These are phyloP conservation scores for Alfaro cultratus DNA, from an alignment of 2,797 vertebrate genomes.

Conservation along the genomic window DNA sequence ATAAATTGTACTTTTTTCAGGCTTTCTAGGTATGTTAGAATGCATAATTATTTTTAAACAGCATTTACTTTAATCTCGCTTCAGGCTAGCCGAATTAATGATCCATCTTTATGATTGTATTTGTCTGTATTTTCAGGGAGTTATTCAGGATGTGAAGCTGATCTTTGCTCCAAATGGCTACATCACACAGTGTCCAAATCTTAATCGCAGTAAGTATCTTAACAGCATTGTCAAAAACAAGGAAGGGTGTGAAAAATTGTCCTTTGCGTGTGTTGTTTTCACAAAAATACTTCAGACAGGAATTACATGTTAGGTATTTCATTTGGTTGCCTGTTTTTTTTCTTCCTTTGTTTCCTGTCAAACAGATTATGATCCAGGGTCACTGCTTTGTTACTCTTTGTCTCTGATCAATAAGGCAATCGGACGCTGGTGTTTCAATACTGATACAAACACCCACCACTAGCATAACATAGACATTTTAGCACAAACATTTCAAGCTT, in stretches of 20 bases:
- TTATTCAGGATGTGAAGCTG: slow-evolving; percentile 93
- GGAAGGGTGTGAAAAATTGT: background rate
- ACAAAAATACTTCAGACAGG: background rate
- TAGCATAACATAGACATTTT: slow-evolving; percentile 31
- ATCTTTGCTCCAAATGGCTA: slow-evolving; percentile 93
- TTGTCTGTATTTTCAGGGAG: slow-evolving; percentile 79
- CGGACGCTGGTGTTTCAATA: slow-evolving; percentile 54
- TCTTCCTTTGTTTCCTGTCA: slow-evolving; percentile 42
- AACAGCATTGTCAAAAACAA: background rate
- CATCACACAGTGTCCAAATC: slow-evolving; percentile 93
- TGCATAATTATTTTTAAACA: background rate
- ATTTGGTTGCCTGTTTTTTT: slow-evolving; percentile 12
- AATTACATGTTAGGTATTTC: slow-evolving; percentile 32
- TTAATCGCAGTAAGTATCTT: slow-evolving; percentile 95
- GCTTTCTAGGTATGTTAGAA: background rate
- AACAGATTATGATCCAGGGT: slow-evolving; percentile 55
- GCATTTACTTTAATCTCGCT: background rate
- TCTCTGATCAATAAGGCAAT: slow-evolving; percentile 70
- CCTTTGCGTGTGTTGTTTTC: slow-evolving; percentile 19
- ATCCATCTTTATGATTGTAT: slow-evolving; percentile 5
- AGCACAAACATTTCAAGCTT: slow-evolving; percentile 23
- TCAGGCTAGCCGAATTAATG: background rate
- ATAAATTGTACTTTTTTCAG: background rate
- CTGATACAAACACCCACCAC: slow-evolving; percentile 40
- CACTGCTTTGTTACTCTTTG: slow-evolving; percentile 43